Evolutionary conservation across 2,797 vertebrate species (phyloP).

Genomic region (Esox lucius): DNA sequence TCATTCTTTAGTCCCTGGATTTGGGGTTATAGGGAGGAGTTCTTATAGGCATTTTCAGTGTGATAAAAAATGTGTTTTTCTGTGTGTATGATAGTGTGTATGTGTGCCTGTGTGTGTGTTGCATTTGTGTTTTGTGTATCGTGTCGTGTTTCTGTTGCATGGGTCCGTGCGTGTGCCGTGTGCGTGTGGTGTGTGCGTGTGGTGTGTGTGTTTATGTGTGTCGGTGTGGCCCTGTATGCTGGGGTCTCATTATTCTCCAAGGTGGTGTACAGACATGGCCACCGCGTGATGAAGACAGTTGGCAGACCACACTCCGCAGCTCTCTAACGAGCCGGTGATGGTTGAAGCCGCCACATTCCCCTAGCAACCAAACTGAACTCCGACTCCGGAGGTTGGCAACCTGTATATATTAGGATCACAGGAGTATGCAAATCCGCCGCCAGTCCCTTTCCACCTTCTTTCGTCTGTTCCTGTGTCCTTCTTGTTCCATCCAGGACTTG

Average conservation of each 20-base stretch:
- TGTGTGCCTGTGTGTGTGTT: constrained; percentile 16
- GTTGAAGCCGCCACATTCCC: constrained; percentile 71
- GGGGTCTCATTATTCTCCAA: constrained; percentile 72
- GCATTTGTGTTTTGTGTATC: not conserved
- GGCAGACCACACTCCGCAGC: constrained; percentile 67
- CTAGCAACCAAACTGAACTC: constrained; percentile 70
- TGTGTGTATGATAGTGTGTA: constrained; percentile 13
- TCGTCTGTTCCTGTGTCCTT: constrained; percentile 67
- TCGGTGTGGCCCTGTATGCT: not conserved
- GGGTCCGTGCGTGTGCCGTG: constrained; percentile 15
- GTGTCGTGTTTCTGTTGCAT: not conserved
- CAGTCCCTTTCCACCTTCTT: constrained; percentile 52
- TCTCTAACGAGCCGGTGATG: constrained; percentile 77
- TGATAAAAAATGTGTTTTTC: constrained; percentile 27
- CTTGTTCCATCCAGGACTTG: constrained; percentile 68
- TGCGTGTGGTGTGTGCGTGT: constrained; percentile 15
- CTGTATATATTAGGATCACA: constrained; percentile 78
- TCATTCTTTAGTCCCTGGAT: constrained; percentile 17
- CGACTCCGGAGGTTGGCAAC: constrained; percentile 78
- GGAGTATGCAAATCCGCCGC: constrained; percentile 77
- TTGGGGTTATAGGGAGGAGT: constrained; percentile 34
- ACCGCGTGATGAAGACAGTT: constrained; percentile 69
- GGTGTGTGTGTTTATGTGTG: constrained; percentile 19
- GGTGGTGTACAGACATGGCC: constrained; percentile 69
- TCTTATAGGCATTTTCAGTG: constrained; percentile 46